Conservation (phyloP, 37 sponge, comb jelly and placozoan species). For the Aphrocallistes beatrix region DNA sequence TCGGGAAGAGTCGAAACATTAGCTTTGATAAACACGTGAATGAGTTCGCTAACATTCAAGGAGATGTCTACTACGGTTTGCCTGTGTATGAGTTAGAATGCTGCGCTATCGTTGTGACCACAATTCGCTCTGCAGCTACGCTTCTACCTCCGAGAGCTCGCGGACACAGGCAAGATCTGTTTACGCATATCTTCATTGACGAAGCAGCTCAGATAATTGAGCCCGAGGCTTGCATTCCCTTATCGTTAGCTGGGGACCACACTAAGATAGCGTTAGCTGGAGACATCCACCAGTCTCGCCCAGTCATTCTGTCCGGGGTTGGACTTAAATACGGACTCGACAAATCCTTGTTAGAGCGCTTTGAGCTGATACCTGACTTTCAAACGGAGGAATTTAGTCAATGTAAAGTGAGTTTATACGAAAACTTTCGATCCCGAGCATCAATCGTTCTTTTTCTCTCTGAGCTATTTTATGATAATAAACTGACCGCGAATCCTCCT, state of each 20-base stretch:
- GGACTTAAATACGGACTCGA: background rate
- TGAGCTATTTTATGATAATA: background rate
- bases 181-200: background rate
- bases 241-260: background rate
- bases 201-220: constrained; percentile 7
- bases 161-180: background rate
- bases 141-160: background rate
- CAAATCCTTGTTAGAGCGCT: background rate
- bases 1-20: background rate
- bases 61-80: background rate
- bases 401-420: background rate
- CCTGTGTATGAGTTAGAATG: background rate
- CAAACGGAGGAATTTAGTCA: background rate
- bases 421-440: background rate
- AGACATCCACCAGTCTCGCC: background rate
- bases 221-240: background rate
- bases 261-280: background rate
- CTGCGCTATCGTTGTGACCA: background rate
- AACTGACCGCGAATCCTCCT: background rate
- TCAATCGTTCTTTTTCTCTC: background rate
- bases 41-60: background rate
- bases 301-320: background rate
- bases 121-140: background rate
- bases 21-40: background rate
- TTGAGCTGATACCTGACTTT: background rate